Evolutionary conservation across 2,888 invertebrate species (phyloP), one percentile per base, ranked within the genome.

Genomic region (Sisyra nigra): DNA sequence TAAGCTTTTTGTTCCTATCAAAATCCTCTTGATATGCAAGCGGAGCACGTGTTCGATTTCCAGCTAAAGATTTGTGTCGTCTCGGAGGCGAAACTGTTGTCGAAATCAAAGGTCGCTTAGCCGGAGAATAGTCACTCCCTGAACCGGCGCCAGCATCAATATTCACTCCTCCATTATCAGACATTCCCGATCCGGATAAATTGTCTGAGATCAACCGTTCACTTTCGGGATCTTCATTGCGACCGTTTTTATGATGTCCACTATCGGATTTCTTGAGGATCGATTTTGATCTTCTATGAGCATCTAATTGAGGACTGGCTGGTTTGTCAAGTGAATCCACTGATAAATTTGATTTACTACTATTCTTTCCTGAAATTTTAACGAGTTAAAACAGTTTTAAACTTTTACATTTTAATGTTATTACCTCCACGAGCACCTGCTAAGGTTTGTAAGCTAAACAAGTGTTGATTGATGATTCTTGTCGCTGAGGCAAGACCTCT

Each of bases 211-310:
- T 74, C 40, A 82, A 68, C 49, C 80, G 73, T 62, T 83, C 83
- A 53, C 78, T 81, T 61, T 84, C 83, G 44, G 79, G 79, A 61
- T 84, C 82, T 46, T 66, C 60, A 19, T 63, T 46, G 47, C 52
- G 54, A 45, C 56, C 55, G 47, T 58, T 61, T 32, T 63, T 56
- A 46, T 61, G 58, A 19, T 42, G 35, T 51, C 68, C 67, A 55
- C 74, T 67, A 53, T 80, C 78, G 40, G 81, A 78, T 61, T 81
- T 82, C 65, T 83, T 83, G 51, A 83, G 62, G 56, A 84, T 82
- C 49, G 82, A 82, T 59, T 80, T 82, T 45, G 80, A 80, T 51
- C 76, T 68, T 30, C 76, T 66, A 52, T 77, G 74, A 46, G 71
- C 68, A 52, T 78, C 79, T 53, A 75, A 62, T 55, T 75, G 74